Evolutionary conservation across 2,888 invertebrate genomes (phyloP).

Genomic region (Thecophora atra): DNA sequence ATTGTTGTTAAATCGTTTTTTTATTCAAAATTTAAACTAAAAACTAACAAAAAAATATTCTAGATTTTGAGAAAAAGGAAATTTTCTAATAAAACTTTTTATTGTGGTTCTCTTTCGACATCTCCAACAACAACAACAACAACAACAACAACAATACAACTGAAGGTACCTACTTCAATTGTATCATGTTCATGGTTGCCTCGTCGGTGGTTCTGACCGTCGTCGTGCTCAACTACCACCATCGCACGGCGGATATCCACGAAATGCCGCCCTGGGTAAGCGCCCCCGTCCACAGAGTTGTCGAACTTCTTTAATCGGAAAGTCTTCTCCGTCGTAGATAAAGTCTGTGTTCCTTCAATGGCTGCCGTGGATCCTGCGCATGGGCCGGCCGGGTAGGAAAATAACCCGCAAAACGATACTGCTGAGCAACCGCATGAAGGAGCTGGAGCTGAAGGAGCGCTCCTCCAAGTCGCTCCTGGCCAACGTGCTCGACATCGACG

Average conservation of each 20-base stretch:
- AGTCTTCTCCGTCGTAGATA: conserved; percentile 71
- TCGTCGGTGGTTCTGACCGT: conserved; percentile 97
- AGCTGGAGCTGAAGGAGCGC: conserved; percentile 91
- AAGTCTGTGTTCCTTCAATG: conserved; percentile 95
- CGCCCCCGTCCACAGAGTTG: neutral
- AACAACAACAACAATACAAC: conserved; percentile 18
- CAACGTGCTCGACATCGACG: conserved; percentile 95
- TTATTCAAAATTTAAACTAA: conserved; percentile 12
- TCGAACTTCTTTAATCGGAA: too few relatives aligned
- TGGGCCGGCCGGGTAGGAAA: conserved; percentile 95
- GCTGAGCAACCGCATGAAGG: conserved; percentile 91
- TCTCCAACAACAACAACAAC: conserved; percentile 40
- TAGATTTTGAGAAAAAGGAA: conserved; percentile 51
- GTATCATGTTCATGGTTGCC: conserved; percentile 99
- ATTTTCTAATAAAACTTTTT: conserved; percentile 32
- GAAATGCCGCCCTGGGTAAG: conserved; percentile 97
- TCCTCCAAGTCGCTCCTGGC: conserved; percentile 93
- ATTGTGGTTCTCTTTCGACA: conserved; percentile 54
- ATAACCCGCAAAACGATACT: conserved; percentile 89
- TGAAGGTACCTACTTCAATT: conserved; percentile 97
- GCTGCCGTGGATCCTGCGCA: conserved; percentile 95
- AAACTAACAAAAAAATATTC: conserved; percentile 31
- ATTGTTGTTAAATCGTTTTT: neutral
- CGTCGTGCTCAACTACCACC: conserved; percentile 96
- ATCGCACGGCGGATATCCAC: conserved; percentile 95